Evolutionary conservation across 2,797 vertebrate species (phyloP), one percentile per base, ranked within the genome.

Genomic region (Hozukius guyotensis): DNA sequence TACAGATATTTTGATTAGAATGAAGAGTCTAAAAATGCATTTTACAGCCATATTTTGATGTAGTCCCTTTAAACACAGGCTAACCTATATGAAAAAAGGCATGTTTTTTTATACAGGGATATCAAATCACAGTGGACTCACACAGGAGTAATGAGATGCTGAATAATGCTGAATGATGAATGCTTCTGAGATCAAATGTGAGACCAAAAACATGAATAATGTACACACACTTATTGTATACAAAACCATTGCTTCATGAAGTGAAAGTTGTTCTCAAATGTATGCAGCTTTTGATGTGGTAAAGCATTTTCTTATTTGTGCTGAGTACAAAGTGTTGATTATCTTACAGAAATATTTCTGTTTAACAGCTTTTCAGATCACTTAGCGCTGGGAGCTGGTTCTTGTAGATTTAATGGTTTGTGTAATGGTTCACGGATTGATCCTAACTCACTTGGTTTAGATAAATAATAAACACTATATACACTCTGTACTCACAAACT

Each of bases 1-100:
- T 49, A 29, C 32, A 80, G n/a, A 79, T 56, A 68, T 71, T 80
- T 42, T 36, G n/a, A 69, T 67, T 29, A 34, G 24, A 32, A 27
- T 27, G 27, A 49, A n/a, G 31, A 66, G 73, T 56, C 31, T 36
- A 18, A 72, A 46, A 81, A 27, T 60, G 12, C 34, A 68, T 87
- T 82, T 71, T 68, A 64, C n/a, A 88, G 89, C 66, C 78, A 87
- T 86, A 75, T 16, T 66, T 76, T 56, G 31, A 73, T 29, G 38
- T 8, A 71, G 20, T 49, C 75, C 62, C 77, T 89, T 86, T 87
- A 83, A 84, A 85, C 16, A 52, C 53, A 65, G 38, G 18, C 27
- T n/a, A n/a, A n/a, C 34, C 34, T n/a, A 2, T 31, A 56, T 29
- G 25, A 61, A 8, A 64, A 9, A 70, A 46, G 34, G 13, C 20